phyloP scores from a whole-genome alignment of 2,113 vertebrate genomes.

The Alethe diademata region DNA sequence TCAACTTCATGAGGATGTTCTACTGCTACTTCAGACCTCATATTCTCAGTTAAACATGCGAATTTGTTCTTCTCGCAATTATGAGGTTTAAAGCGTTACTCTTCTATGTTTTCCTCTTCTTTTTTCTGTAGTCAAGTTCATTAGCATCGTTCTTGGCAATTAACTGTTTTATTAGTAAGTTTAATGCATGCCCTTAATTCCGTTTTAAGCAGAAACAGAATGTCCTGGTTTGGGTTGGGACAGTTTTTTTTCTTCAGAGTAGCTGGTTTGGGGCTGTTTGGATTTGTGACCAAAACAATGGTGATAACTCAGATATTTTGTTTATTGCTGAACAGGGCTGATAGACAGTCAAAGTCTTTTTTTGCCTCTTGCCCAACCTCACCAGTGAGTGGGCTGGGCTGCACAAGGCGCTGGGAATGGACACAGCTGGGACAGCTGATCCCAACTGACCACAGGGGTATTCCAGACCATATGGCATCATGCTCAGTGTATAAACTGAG shows the following conservation, averaged over 20 bases:
- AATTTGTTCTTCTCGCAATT: background rate
- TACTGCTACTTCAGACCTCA: background rate
- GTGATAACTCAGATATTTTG: background rate
- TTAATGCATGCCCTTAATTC: background rate
- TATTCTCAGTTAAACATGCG: background rate
- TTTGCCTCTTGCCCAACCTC: background rate
- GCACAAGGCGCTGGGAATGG: background rate
- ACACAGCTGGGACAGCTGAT: background rate
- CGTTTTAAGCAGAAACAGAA: background rate
- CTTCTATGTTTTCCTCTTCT: background rate
- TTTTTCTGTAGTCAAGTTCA: background rate
- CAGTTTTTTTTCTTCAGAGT: background rate
- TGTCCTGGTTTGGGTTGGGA: background rate
- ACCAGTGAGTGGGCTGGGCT: background rate
- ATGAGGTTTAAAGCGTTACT: background rate
- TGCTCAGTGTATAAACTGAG: background rate
- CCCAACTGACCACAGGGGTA: background rate
- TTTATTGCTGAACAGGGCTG: background rate
- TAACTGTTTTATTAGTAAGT: background rate
- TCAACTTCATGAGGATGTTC: background rate
- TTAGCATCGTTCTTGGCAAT: background rate
- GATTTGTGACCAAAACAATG: background rate
- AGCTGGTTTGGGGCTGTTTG: background rate
- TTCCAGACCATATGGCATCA: background rate
- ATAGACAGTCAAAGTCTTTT: background rate